Evolutionary conservation across 1,140 invertebrate genomes (phyloP).

Genomic region (Orchesella cincta): DNA sequence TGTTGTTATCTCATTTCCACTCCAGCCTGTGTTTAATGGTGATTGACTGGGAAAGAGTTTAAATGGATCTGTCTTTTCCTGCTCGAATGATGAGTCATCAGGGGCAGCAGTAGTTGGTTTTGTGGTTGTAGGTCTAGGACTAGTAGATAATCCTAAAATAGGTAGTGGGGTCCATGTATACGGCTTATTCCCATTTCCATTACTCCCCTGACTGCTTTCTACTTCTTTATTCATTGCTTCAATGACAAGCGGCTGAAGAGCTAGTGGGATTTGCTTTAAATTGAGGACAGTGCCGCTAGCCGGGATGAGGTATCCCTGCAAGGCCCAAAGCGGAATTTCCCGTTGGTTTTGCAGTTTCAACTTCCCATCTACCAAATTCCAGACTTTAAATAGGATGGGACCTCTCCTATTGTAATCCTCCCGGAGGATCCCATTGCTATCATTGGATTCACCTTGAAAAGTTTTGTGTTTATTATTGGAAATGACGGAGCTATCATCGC

Average conservation of each 20-base stretch:
- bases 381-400: slow-evolving; percentile 41
- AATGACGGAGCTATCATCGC: not conserved
- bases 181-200: slow-evolving; percentile 1
- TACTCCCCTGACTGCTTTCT: not conserved
- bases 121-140: not conserved
- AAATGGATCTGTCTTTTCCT: not conserved
- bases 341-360: slow-evolving; percentile 34
- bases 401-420: not conserved
- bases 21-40: not conserved
- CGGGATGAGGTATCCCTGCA: slow-evolving; percentile 20
- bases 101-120: not conserved
- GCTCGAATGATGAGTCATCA: slow-evolving; percentile 1
- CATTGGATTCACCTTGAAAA: not conserved
- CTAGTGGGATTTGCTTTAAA: slow-evolving; percentile 32
- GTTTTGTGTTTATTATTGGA: not conserved
- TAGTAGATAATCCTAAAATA: not conserved
- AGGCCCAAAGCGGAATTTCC: slow-evolving; percentile 34
- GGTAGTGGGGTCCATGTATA: not conserved
- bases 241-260: slow-evolving; percentile 28
- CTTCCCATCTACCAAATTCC: slow-evolving; percentile 36
- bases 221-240: slow-evolving; percentile 1
- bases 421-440: not conserved
- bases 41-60: too few species aligned
- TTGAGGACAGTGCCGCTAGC: slow-evolving; percentile 38
- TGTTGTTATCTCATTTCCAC: not conserved